A percentile compares a stretch with the other conserved stretches of the same genome.
Conservation (phyloP, 2,888 invertebrate genomes). For the Hecatera dysodea region DNA sequence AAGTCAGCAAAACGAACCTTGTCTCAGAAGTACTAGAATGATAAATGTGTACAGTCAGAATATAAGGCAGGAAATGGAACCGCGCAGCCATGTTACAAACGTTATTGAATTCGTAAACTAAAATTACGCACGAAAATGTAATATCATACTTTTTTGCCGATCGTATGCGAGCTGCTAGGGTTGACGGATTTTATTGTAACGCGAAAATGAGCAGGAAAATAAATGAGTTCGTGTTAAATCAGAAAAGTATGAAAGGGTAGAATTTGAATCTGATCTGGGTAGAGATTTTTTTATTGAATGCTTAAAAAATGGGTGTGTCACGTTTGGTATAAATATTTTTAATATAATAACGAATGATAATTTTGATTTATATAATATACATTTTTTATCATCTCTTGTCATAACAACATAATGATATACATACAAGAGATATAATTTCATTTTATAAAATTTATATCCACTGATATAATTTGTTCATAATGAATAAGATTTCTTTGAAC, state of each 20-base stretch:
- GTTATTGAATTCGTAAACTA: conserved; percentile 69
- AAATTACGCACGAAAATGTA: conserved; percentile 62
- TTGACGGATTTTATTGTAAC: conserved; percentile 49
- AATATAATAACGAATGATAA: no score
- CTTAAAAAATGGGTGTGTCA: conserved; percentile 30
- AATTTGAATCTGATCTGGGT: conserved; percentile 19
- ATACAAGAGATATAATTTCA: no score
- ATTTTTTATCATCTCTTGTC: no score
- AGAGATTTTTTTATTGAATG: conserved; percentile 22
- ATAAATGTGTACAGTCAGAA: conserved; percentile 61
- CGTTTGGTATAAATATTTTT: no score
- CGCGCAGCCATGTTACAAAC: conserved; percentile 50
- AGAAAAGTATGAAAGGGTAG: conserved; percentile 28
- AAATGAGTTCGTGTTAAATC: conserved; percentile 52
- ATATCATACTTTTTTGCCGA: conserved; percentile 61
- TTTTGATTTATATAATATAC: no score
- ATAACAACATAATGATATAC: no score
- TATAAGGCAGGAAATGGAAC: conserved; percentile 63
- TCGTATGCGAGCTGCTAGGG: conserved; percentile 55
- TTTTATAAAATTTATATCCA: no score
- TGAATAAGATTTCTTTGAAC: no score
- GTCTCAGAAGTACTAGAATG: conserved; percentile 49
- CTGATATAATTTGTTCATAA: no score
- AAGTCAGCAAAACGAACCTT: conserved; percentile 50
- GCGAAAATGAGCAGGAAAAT: conserved; percentile 55